These are phyloP conservation scores for Drosophila merina DNA, from an alignment of 2,888 invertebrate species.

Conservation along the genomic window DNA sequence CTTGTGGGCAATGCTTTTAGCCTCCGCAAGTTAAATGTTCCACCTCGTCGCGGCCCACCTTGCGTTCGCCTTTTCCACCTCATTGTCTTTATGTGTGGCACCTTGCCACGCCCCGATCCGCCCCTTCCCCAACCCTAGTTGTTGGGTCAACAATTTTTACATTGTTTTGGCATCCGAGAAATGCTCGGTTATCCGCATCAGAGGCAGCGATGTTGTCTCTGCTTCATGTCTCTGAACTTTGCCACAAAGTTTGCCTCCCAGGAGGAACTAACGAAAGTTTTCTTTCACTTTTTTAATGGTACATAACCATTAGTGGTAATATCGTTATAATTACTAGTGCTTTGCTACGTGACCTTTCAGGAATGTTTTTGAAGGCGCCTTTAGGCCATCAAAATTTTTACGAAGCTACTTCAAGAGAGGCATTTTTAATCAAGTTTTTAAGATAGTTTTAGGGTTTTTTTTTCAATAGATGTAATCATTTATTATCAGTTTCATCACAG, in stretches of 20 bases:
- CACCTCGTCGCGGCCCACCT: conserved; percentile 15
- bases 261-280: conserved; percentile 34
- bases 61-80: conserved; percentile 30
- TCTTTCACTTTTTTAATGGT: conserved; percentile 23
- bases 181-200: conserved; percentile 56
- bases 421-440: not conserved
- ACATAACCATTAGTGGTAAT: conserved; percentile 51
- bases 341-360: conserved; percentile 41
- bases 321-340: conserved; percentile 46
- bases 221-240: conserved; percentile 36
- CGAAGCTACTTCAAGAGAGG: not conserved
- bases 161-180: conserved; percentile 54
- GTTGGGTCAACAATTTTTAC: conserved; percentile 70
- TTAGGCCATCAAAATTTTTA: conserved; percentile 6
- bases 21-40: conserved; percentile 59
- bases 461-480: not conserved
- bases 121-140: conserved; percentile 11
- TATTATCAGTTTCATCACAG: not conserved
- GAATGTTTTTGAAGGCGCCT: not conserved
- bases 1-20: conserved; percentile 69
- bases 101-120: not conserved
- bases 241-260: conserved; percentile 21
- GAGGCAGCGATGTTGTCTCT: conserved; percentile 25
- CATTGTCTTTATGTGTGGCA: conserved; percentile 60
- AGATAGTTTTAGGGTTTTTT: not conserved